These are phyloP conservation scores for Pararge aegeria DNA, from an alignment of 1,140 invertebrate genomes.

Conservation along the genomic window DNA sequence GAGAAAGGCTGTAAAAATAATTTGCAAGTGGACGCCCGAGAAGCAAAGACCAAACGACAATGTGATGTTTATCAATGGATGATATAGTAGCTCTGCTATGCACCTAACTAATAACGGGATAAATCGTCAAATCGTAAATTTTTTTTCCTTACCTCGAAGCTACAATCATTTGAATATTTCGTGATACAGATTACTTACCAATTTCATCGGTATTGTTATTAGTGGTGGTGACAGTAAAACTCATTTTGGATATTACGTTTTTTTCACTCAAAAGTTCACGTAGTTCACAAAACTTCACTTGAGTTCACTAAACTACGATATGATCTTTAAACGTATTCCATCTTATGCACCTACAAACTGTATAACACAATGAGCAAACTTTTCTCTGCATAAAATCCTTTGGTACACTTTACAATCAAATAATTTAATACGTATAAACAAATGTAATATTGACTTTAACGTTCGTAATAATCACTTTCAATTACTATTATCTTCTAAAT, in stretches of 20 bases:
- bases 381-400: constrained; percentile 1
- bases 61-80: too few species aligned
- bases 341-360: background rate
- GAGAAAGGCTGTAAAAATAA: too few species aligned
- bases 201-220: constrained; percentile 47
- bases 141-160: too few species aligned
- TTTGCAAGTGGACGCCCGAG: too few species aligned
- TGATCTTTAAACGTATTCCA: too few species aligned
- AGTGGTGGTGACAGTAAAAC: constrained; percentile 37
- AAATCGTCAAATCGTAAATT: too few species aligned
- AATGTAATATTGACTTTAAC: background rate
- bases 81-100: too few species aligned
- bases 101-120: too few species aligned
- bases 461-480: background rate
- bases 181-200: too few species aligned
- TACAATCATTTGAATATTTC: too few species aligned
- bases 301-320: background rate
- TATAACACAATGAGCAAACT: constrained; percentile 1
- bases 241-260: constrained; percentile 45
- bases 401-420: too few species aligned
- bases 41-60: too few species aligned
- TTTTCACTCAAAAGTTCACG: constrained; percentile 5
- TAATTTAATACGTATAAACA: background rate
- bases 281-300: background rate
- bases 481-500: background rate